Evolutionary conservation across 2,888 invertebrate genomes (phyloP).

Genomic region (Graphium colonna): DNA sequence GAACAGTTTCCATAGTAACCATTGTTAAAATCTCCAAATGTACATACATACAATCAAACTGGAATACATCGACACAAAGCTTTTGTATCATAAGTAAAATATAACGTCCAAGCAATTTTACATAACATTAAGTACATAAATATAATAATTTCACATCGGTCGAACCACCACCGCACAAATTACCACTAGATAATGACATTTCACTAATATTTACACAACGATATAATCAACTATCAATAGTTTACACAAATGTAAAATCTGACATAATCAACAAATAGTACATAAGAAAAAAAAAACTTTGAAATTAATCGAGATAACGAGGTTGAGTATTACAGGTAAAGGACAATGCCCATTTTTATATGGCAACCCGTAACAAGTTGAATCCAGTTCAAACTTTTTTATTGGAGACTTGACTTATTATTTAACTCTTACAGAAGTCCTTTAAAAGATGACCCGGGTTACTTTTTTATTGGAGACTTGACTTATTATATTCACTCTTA

Average conservation of each 20-base stretch:
- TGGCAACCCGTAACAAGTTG: no score
- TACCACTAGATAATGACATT: slow-evolving; percentile 11
- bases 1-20: neutral
- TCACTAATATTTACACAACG: slow-evolving; percentile 19
- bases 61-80: neutral
- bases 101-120: neutral
- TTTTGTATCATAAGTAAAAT: neutral
- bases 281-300: no score
- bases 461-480: no score
- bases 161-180: slow-evolving; percentile 13
- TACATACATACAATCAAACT: slow-evolving; percentile 5
- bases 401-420: no score
- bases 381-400: no score
- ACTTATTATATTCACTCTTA: no score
- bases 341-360: no score
- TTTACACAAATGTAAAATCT: slow-evolving; percentile 18
- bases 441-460: no score
- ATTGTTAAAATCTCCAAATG: slow-evolving; percentile 2
- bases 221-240: slow-evolving; percentile 5
- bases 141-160: slow-evolving; percentile 7
- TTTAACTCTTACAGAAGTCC: no score
- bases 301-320: no score
- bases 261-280: slow-evolving; percentile 15
- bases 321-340: no score
- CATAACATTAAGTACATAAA: neutral